Conservation (phyloP, 2,888 invertebrate genomes). For the Lepidocyrtoides sp. region DNA sequence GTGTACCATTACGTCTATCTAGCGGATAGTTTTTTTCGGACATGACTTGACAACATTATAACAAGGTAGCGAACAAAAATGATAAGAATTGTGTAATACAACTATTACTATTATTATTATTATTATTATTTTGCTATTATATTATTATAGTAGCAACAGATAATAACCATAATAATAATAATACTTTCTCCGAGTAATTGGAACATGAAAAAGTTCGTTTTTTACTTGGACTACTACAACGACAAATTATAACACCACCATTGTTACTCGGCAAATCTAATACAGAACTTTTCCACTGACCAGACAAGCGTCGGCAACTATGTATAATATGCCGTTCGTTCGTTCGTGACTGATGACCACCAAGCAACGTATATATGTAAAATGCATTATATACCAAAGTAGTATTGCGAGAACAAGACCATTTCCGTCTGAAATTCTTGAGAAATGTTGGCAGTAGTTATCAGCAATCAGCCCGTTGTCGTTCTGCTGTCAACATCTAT, state of each 20-base stretch:
- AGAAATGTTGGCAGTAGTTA: not conserved
- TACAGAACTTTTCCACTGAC: conserved; percentile 27
- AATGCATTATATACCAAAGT: too few relatives aligned
- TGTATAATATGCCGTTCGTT: not conserved
- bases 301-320: not conserved
- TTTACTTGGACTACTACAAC: not conserved
- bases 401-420: not conserved
- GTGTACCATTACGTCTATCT: not conserved
- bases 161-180: conserved; percentile 13
- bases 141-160: conserved; percentile 21
- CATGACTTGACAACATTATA: not conserved
- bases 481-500: conserved; percentile 27
- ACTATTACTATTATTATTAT: not conserved
- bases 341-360: too few relatives aligned
- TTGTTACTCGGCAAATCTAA: not conserved
- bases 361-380: too few relatives aligned
- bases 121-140: not conserved
- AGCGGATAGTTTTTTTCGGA: not conserved
- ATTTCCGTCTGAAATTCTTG: conserved; percentile 6
- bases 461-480: conserved; percentile 33
- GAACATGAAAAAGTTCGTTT: conserved; percentile 20
- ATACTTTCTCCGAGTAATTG: not conserved
- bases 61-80: not conserved
- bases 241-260: conserved; percentile 30
- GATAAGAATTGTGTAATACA: not conserved